Evolutionary conservation across 2,888 invertebrate genomes (phyloP).

Genomic region (Nomada fabriciana): DNA sequence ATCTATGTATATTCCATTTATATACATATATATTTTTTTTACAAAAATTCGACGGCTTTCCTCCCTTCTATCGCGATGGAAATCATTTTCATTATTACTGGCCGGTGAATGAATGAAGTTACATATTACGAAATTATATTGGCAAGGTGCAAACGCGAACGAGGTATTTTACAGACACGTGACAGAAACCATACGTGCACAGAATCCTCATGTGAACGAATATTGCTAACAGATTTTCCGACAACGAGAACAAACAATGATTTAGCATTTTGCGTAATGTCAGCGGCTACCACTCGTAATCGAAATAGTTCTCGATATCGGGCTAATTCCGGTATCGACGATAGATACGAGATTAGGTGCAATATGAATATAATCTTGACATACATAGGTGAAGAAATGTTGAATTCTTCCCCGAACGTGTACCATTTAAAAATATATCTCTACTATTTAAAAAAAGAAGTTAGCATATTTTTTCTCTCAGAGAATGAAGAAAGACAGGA

Average conservation of each 20-base stretch:
- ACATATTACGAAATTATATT: too few species aligned
- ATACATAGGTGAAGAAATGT: constrained; percentile 18
- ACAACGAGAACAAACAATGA: constrained; percentile 86
- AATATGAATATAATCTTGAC: constrained; percentile 38
- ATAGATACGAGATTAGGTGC: constrained; percentile 35
- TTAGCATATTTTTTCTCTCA: too few species aligned
- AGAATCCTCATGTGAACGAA: constrained; percentile 86
- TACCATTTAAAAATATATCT: background rate
- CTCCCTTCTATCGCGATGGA: too few species aligned
- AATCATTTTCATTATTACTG: background rate
- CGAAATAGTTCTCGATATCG: constrained; percentile 51
- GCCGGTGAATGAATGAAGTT: too few species aligned
- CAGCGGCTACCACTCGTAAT: constrained; percentile 86
- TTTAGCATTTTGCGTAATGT: constrained; percentile 87
- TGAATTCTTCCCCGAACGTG: background rate
- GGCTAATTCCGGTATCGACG: constrained; percentile 30
- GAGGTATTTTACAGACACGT: constrained; percentile 77
- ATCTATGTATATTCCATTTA: too few species aligned
- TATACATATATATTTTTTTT: too few species aligned
- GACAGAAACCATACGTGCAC: constrained; percentile 84
- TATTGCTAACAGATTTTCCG: constrained; percentile 83
- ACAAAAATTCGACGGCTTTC: background rate
- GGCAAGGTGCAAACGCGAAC: too few species aligned
- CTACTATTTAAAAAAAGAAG: too few species aligned
- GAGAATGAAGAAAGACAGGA: too few species aligned